Conservation (phyloP, 2,888 invertebrate genomes). For the Rugalucina vietnamica region DNA sequence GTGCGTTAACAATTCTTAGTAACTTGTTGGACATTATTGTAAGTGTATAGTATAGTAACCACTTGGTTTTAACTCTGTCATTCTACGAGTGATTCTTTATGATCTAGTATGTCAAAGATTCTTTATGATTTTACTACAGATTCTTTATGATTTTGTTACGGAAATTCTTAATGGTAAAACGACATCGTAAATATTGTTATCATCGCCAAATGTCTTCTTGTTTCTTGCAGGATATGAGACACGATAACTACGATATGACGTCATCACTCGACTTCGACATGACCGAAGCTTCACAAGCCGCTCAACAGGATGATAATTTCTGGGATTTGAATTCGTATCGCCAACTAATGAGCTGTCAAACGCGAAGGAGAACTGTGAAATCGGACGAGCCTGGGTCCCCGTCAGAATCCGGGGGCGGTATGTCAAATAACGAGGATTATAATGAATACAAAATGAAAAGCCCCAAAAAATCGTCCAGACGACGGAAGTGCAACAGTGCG, state of each 20-base stretch:
- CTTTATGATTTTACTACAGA: no score
- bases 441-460: conserved; percentile 73
- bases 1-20: no score
- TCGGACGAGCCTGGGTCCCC: conserved; percentile 77
- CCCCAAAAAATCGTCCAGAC: conserved; percentile 82
- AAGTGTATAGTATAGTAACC: no score
- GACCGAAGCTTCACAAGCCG: conserved; percentile 66
- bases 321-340: conserved; percentile 70
- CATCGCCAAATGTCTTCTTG: neutral
- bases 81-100: no score
- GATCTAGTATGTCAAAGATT: no score
- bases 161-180: no score
- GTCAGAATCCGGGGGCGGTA: conserved; percentile 78
- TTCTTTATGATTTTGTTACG: no score
- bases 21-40: no score
- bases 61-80: no score
- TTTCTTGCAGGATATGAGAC: conserved; percentile 16
- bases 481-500: conserved; percentile 91
- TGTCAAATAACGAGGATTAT: conserved; percentile 76
- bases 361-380: conserved; percentile 62
- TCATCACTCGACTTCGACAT: conserved; percentile 64
- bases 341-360: conserved; percentile 47
- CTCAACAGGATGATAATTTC: conserved; percentile 66
- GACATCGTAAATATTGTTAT: no score
- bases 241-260: conserved; percentile 52